Evolutionary conservation across 2,888 invertebrate species (phyloP), one percentile per base, ranked within the genome.

Genomic region (Nezara viridula): DNA sequence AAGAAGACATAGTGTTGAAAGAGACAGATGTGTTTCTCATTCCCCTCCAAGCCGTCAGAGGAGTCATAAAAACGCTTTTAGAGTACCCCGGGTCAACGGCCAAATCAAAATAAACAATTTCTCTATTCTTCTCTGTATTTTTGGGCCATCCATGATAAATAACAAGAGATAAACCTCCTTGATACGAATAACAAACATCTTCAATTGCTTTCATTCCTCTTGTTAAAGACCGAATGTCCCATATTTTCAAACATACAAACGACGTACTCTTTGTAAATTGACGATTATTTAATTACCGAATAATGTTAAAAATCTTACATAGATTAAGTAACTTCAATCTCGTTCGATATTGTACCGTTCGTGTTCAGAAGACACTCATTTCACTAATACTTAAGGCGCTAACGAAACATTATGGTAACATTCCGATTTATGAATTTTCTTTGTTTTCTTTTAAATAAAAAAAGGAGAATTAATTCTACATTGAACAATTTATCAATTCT

Each of bases 51-150:
- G 66, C 66, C 37, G 66, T 73, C 66, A 73, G 66, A 3, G 12
- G 5, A 21, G 19, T 73, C 66, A 73, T 73, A 73, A 73, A 73
- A 73, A 73, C 66, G 66, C 37, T 73, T 37, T 73, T 73, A 73
- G 66, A 73, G 66, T 19, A 7, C 2, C 5, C 5, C 66, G 66
- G 66, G 66, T 73, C 66, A 37, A 73, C 37, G 66, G 24, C 66
- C 66, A 73, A 6, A 73, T 73, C 66, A 73, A 73, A 37, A 73
- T 73, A 73, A 73, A 73, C 32, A 73, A 73, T 73, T 73, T 16
- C 32, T 73, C 66, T 73, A 5, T 73, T 73, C 66, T 73, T 37
- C 37, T 19, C 21, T 27, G 66, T 73, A 73, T 73, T 73, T 73
- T 73, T 37, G 66, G 66, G 66, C 32, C 32, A 73, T 19, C 2